Base-by-base conservation (phyloP, 1,140 invertebrate species). In the Ceratina japonica region DNA sequence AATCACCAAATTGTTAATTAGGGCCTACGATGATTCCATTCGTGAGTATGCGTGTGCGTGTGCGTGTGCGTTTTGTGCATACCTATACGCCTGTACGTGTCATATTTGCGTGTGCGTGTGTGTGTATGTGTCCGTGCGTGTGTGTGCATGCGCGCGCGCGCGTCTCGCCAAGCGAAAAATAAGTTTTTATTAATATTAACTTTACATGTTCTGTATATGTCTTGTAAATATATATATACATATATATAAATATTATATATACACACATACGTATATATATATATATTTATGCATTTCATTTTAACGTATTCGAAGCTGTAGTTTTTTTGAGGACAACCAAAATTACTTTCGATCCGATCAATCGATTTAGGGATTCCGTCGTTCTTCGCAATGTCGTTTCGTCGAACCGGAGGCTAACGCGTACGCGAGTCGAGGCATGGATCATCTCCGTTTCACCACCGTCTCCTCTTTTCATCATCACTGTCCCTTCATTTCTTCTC, bases 221-320 rank as follows among this genome's bases (percentile, higher is more conserved):
- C 90, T 92, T 92, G 91, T 92, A 92, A 92, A 92, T 92, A 92
- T 91, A 89, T 88, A 91, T 90, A 92, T 89, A 91, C 49, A 73
- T 56, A 82, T 22, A 62, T 66, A 80, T 73, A 62, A 77, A 75
- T 73, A 66, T 74, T 76, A 69, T 81, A 80, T 27, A 78, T 59
- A 63, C 62, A 80, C 70, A 79, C 69, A 79, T 59, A 84, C 61
- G 56, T 80, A 77, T 80, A 76, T 83, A 84, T 74, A 82, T 80
- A 65, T 74, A 85, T 77, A 75, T 75, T 71, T 80, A 74, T 81
- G 69, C 68, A 69, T 85, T 69, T 75, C 70, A 72, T 81, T 56
- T 68, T 66, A 62, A 56, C 71, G 74, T 24, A 59, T 80, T 72
- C n/a, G 59, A 62, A 70, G 24, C 62, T 22, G 61, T 63, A 78